A percentile compares a stretch with the other conserved stretches of the same genome.
Evolutionary conservation across 2,888 invertebrate genomes (phyloP).

Genomic region (Eledona agricola): DNA sequence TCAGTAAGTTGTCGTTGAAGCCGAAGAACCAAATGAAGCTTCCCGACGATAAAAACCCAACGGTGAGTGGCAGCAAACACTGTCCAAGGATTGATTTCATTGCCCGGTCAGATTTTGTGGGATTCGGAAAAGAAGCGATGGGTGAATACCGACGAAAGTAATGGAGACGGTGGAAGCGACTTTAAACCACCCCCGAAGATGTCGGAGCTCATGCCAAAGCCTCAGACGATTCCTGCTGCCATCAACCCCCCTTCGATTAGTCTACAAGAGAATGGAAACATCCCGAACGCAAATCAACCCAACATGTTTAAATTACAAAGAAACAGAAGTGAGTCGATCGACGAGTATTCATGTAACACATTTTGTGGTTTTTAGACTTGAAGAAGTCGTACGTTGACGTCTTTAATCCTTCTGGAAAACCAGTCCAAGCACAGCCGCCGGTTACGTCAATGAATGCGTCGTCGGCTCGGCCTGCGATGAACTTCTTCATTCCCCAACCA

Average conservation of each 20-base stretch:
- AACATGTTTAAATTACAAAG: constrained; percentile 85
- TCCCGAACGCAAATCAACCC: constrained; percentile 59
- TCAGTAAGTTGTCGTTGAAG: constrained; percentile 82
- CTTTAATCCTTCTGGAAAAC: constrained; percentile 76
- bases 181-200: constrained; percentile 77
- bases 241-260: not conserved
- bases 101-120: constrained; percentile 84
- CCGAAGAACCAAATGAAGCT: constrained; percentile 95
- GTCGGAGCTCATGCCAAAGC: constrained; percentile 64
- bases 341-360: too few species aligned
- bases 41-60: constrained; percentile 93
- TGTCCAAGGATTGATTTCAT: constrained; percentile 3
- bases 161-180: constrained; percentile 64
- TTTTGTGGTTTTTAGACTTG: constrained; percentile 76
- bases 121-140: constrained; percentile 87
- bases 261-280: constrained; percentile 13
- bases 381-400: constrained; percentile 91
- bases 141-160: constrained; percentile 83
- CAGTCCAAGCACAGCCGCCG: constrained; percentile 57
- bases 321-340: constrained; percentile 76
- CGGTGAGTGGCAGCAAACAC: constrained; percentile 67
- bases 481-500: constrained; percentile 68
- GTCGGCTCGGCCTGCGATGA: constrained; percentile 58
- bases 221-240: too few species aligned
- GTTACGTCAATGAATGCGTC: constrained; percentile 58